Evolutionary conservation across 2,888 invertebrate species (phyloP).

Genomic region (Trissonchulus sp.): DNA sequence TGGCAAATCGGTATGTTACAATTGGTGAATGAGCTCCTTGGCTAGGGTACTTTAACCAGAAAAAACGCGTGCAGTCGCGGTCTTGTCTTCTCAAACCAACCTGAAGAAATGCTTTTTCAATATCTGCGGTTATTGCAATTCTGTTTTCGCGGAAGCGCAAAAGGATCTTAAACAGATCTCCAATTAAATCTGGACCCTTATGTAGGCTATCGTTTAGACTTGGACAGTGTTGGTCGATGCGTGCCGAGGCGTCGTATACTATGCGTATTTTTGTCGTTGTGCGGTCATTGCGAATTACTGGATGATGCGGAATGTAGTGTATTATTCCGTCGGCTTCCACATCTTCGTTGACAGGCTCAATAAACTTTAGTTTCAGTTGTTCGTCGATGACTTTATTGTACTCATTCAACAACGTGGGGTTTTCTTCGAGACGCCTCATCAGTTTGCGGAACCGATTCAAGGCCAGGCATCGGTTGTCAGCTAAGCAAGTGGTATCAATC

Average conservation of each 20-base stretch:
- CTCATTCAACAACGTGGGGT: no score
- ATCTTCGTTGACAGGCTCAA: slow-evolving; percentile 27
- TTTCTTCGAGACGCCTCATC: no score
- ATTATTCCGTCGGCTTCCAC: no score
- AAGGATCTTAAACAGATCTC: slow-evolving; percentile 30
- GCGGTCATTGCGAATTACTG: slow-evolving; percentile 31
- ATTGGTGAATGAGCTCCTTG: neutral
- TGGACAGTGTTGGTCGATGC: slow-evolving; percentile 17
- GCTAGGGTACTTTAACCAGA: slow-evolving; percentile 35
- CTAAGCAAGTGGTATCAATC: no score
- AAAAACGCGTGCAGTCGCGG: slow-evolving; percentile 32
- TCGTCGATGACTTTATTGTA: slow-evolving; percentile 26
- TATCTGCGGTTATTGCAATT: slow-evolving; percentile 35
- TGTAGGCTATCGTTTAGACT: slow-evolving; percentile 36
- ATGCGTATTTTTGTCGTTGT: slow-evolving; percentile 38
- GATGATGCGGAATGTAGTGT: slow-evolving; percentile 36
- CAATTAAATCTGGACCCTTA: slow-evolving; percentile 32
- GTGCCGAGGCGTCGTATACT: slow-evolving; percentile 39
- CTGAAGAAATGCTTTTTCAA: slow-evolving; percentile 40
- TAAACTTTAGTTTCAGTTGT: slow-evolving; percentile 24
- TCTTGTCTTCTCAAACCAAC: slow-evolving; percentile 33
- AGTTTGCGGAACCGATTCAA: no score
- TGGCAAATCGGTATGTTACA: slow-evolving; percentile 34
- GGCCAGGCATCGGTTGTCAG: no score
- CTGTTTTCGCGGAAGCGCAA: slow-evolving; percentile 33